phyloP scores from a whole-genome alignment of 2,888 invertebrate genomes.

The Temnothorax rugatulus region DNA sequence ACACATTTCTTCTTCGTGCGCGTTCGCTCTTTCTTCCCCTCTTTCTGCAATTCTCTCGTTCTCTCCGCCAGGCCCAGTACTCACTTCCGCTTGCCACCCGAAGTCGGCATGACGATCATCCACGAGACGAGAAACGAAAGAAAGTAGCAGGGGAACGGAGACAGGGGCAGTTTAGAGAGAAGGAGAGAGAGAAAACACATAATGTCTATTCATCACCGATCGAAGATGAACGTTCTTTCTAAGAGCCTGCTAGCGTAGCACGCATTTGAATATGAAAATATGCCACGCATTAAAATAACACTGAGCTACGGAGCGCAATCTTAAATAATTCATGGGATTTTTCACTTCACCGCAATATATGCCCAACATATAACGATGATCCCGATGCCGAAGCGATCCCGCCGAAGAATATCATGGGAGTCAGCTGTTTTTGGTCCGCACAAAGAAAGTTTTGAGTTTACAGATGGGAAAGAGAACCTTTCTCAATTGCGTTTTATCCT shows the following conservation, averaged over 20 bases:
- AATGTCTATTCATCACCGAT: conserved; percentile 77
- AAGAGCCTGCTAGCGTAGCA: conserved; percentile 52
- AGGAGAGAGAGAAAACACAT: conserved; percentile 49
- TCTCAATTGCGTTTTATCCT: conserved; percentile 2
- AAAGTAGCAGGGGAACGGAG: conserved; percentile 20
- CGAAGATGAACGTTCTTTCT: conserved; percentile 73
- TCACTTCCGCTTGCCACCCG: conserved; percentile 73
- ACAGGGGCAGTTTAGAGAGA: background rate
- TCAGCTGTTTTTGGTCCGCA: conserved; percentile 16
- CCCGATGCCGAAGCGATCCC: conserved; percentile 14
- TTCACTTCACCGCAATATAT: conserved; percentile 59
- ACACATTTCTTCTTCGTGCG: conserved; percentile 57
- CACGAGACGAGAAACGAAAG: conserved; percentile 47
- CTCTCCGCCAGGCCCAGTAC: conserved; percentile 48
- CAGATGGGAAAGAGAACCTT: background rate
- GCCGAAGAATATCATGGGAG: conserved; percentile 14
- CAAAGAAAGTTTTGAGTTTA: conserved; percentile 15
- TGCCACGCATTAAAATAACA: conserved; percentile 84
- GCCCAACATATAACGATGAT: conserved; percentile 31
- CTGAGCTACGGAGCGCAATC: conserved; percentile 67
- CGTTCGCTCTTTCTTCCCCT: conserved; percentile 25
- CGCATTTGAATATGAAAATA: conserved; percentile 84
- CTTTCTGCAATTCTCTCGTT: conserved; percentile 54
- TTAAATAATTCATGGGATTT: conserved; percentile 83
- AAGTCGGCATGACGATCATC: conserved; percentile 58